Conservation (phyloP, 1,140 invertebrate species). For the Amphibalanus amphitrite region DNA sequence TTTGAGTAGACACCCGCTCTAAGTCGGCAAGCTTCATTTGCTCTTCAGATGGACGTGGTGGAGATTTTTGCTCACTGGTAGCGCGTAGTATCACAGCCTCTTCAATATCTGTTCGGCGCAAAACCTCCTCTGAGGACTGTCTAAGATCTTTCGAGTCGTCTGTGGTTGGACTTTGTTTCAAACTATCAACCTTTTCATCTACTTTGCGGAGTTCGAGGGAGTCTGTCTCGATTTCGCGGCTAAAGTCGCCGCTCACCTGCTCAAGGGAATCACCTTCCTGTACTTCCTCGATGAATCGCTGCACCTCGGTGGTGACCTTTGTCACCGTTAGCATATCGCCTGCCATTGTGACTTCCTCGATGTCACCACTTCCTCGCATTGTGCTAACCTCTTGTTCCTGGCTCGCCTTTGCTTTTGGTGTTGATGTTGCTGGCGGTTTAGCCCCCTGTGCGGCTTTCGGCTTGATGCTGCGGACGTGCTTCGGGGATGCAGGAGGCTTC, state of each 20-base stretch:
- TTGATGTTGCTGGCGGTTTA: background rate
- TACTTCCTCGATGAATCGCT: background rate
- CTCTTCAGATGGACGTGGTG: conserved; percentile 6
- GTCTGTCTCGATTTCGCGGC: background rate
- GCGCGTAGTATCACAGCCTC: conserved; percentile 5
- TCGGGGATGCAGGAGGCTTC: background rate
- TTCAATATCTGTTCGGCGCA: background rate
- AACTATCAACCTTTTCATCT: background rate
- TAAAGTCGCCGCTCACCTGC: background rate
- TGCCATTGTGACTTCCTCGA: background rate
- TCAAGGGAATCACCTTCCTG: background rate
- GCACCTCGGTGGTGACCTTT: background rate
- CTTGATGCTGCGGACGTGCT: background rate
- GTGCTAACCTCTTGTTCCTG: background rate
- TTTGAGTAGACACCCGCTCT: background rate
- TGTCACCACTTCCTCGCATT: background rate
- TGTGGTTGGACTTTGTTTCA: background rate
- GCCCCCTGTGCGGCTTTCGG: background rate
- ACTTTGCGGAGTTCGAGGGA: background rate
- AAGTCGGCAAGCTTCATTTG: conserved; percentile 5
- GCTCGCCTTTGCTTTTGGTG: background rate
- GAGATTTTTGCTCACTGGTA: background rate
- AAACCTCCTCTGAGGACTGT: conserved; percentile 2
- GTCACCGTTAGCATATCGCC: background rate
- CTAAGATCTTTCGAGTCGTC: conserved; percentile 3